Base-by-base conservation (phyloP, 2,888 invertebrate species). In the Caenorhabditis sulstoni region DNA sequence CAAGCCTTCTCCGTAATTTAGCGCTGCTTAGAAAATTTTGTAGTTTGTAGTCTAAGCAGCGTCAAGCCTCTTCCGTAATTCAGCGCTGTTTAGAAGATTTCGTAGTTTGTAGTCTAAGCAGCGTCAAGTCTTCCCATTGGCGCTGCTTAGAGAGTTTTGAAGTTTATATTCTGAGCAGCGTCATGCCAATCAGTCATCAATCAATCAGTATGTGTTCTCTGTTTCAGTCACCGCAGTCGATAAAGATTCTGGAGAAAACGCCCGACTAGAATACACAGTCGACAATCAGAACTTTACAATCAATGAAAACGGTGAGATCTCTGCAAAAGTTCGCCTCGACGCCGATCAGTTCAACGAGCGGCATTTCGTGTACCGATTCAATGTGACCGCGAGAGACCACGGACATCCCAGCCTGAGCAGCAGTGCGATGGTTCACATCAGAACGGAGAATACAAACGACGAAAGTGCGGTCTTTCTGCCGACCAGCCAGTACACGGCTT, bases 241-340 rank as follows among this genome's bases (percentile, higher is more conserved):
- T 67, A 83, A 82, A 55, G 97, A 97, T 92, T 96, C 96, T 41
- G 97, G 97, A 90, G 95, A 95, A 91, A 98, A 98, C 91, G 96
- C 97, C 23, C 96, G 95, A 70, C 96, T 97, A 90, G 94, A 95
- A 16, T 97, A 96, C 91, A 95, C 95, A 50, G 92, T 97, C 4
- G 95, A 94, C 88, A 95, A 96, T 47, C 95, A 95, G 91, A 96
- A 97, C 92, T 98, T 99, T 73, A 95, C 95, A 91, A 96, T 98
- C 88, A 96, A 97, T 92, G 94, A 95, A 87, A 96, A 96, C 89
- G 97, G 97, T 45, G 94, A 96, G 66, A 96, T 97, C 82, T 95
- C 95, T 59, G 96, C 96, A 90, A 95, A 95, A 68, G 53, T 68
- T 12, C 79, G 96, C 90, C 92, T 97, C 68, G 97, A 97, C 90